Conservation (phyloP, 2,888 invertebrate genomes). For the Sphaerophoria taeniata region DNA sequence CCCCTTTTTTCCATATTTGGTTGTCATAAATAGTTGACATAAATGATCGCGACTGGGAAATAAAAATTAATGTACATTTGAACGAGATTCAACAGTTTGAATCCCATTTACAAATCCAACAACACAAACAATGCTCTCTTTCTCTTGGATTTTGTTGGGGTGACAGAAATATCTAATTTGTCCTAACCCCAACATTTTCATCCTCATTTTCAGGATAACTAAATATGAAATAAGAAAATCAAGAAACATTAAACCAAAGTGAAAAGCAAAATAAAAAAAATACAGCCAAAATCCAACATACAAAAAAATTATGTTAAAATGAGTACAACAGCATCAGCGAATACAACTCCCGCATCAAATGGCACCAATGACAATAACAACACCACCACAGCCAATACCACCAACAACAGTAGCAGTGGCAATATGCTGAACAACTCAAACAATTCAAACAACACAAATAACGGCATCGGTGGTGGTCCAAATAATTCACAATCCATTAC, state of each 20-base stretch:
- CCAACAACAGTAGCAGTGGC: background rate
- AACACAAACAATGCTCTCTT: conserved; percentile 49
- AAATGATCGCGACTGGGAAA: conserved; percentile 26
- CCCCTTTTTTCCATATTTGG: background rate
- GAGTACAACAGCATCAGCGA: conserved; percentile 70
- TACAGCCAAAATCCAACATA: background rate
- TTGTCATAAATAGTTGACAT: conserved; percentile 19
- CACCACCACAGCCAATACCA: conserved; percentile 10
- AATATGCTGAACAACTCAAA: conserved; percentile 50
- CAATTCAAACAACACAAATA: conserved; percentile 60
- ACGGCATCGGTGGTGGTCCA: conserved; percentile 9
- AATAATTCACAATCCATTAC: conserved; percentile 38
- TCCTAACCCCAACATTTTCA: conserved; percentile 46
- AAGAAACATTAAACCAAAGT: conserved; percentile 3
- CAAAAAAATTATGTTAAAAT: conserved; percentile 67
- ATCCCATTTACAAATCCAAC: too few species aligned
- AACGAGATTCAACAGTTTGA: conserved; percentile 54
- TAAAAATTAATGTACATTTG: conserved; percentile 51
- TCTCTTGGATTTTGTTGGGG: conserved; percentile 52
- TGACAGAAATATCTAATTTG: conserved; percentile 18
- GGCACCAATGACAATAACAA: conserved; percentile 67
- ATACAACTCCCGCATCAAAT: conserved; percentile 60
- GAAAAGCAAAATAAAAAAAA: conserved; percentile 24
- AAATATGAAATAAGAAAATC: conserved; percentile 60
- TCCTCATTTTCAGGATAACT: conserved; percentile 49